Evolutionary conservation across 2,888 invertebrate species (phyloP), one percentile per base, ranked within the genome.

Genomic region (Lasiommata megera): DNA sequence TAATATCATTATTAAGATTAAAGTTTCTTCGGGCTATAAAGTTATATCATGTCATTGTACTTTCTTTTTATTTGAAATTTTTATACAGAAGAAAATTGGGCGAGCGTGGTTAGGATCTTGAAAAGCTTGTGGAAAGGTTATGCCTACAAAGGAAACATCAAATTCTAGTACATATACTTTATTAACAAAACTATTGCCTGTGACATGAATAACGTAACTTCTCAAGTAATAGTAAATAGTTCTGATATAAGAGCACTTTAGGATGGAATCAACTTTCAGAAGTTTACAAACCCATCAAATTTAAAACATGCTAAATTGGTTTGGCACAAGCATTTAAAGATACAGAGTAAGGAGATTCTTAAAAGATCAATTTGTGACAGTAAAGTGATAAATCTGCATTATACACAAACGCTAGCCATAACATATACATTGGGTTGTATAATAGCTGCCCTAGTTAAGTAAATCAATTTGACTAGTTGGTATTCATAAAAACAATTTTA

Each of bases 241-340:
- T 84, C 78, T 81, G 83, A 80, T 79, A 82, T 88, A 89, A 89
- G 89, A 89, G 89, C 89, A 89, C 89, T 89, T 89, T 72, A 84
- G 89, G 89, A 89, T 88, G 89, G 89, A 88, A 85, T 89, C 83
- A 87, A 74, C 80, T 77, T 84, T 80, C 69, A 73, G 77, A 80
- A 81, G 81, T 81, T 82, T 79, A 80, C 74, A 74, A 79, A 80
- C 72, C 70, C 71, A 77, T 61, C 58, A 70, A 66, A 69, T 31
- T n/a, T 31, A 41, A 52, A 41, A 31, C 29, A 76, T 73, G 74
- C 79, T 31, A 67, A 72, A 66, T 71, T 74, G 77, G 71, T 78
- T 78, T 71, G 73, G 77, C 81, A 80, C 73, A 68, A 76, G 71
- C 58, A 59, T 55, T 46, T 18, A 16, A 40, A 54, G 54, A 36